Evolutionary conservation across 2,797 vertebrate species (phyloP).

Genomic region (Alosa sapidissima): DNA sequence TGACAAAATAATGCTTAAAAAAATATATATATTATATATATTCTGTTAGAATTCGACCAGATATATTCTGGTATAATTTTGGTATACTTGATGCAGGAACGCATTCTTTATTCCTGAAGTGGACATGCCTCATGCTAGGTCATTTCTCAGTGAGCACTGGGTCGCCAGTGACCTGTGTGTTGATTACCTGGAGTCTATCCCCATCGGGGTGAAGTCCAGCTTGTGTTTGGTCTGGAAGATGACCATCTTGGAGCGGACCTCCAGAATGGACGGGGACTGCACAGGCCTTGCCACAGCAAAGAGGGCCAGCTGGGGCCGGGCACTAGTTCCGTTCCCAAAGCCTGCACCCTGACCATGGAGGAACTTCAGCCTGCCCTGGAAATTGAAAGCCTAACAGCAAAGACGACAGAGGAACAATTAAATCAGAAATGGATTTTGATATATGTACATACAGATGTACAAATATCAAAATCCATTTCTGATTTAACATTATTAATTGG

Average conservation of each 20-base stretch:
- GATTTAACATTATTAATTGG: neutral
- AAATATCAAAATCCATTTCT: no score
- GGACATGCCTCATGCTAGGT: neutral
- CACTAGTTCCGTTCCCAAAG: conserved; percentile 39
- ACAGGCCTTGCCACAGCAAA: conserved; percentile 66
- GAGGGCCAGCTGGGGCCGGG: conserved; percentile 61
- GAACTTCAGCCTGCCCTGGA: conserved; percentile 68
- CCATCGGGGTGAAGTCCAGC: conserved; percentile 70
- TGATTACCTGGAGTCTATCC: conserved; percentile 63
- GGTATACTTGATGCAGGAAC: neutral
- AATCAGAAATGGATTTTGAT: neutral
- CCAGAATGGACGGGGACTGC: conserved; percentile 62
- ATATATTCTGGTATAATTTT: neutral
- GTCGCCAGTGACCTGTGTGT: neutral
- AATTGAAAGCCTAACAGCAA: conserved; percentile 53
- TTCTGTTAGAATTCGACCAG: no score
- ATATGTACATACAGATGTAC: neutral
- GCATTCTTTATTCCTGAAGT: neutral
- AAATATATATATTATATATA: no score
- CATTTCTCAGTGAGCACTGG: neutral
- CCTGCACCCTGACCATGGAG: conserved; percentile 52
- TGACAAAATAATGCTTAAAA: neutral
- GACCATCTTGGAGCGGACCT: conserved; percentile 65
- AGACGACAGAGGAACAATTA: neutral
- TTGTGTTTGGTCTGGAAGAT: conserved; percentile 74